Conservation (phyloP, 2,888 invertebrate species). For the Acheta domesticus region DNA sequence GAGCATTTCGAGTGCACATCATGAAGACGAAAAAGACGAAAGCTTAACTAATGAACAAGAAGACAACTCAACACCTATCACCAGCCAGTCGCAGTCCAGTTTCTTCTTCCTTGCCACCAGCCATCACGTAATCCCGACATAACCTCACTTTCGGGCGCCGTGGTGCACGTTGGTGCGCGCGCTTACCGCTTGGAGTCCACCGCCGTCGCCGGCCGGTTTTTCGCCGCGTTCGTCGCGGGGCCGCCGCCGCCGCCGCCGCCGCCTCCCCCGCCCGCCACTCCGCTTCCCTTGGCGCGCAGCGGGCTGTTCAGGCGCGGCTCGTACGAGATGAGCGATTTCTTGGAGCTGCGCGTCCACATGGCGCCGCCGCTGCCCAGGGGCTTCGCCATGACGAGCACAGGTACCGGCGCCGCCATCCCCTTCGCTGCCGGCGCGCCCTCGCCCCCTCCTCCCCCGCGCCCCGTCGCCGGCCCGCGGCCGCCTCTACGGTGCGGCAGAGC, state of each 20-base stretch:
- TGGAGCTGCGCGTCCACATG: slow-evolving; percentile 6
- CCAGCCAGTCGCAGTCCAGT: too few species aligned
- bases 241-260: neutral
- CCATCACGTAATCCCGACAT: too few species aligned
- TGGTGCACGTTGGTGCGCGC: too few species aligned
- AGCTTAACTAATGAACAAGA: too few species aligned
- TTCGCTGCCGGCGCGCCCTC: neutral
- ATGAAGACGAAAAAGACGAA: too few species aligned
- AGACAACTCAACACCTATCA: too few species aligned
- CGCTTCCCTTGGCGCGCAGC: neutral
- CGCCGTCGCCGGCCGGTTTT: neutral
- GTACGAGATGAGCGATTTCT: neutral
- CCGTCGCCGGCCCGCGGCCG: too few species aligned
- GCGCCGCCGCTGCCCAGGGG: neutral
- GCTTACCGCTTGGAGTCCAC: neutral
- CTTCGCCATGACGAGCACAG: neutral
- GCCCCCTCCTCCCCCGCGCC: too few species aligned
- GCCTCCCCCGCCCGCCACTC: neutral
- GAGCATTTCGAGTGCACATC: too few species aligned
- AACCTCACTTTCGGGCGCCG: too few species aligned
- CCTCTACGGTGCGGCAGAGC: too few species aligned
- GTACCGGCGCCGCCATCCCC: neutral
- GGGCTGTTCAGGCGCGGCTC: neutral
- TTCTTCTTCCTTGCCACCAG: too few species aligned
- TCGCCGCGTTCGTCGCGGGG: neutral